A percentile compares a stretch with the other conserved stretches of the same genome.
Conservation (phyloP, 2,797 vertebrate genomes). For the Poecilia gillii region DNA sequence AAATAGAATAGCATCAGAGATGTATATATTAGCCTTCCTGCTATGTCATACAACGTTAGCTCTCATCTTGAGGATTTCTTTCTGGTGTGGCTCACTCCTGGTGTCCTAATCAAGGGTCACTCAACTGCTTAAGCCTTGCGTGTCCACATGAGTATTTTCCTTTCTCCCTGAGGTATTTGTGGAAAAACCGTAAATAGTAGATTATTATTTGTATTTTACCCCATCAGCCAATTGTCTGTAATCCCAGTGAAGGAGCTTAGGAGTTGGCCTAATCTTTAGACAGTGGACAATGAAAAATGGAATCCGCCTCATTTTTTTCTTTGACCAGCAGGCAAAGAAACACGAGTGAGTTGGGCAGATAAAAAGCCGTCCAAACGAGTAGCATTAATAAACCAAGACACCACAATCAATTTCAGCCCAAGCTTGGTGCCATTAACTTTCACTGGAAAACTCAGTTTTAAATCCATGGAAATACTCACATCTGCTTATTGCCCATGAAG, state of each 20-base stretch:
- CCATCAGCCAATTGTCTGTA: constrained; percentile 69
- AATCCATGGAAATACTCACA: constrained; percentile 17
- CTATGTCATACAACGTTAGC: constrained; percentile 37
- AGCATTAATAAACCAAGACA: constrained; percentile 54
- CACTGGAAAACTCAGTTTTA: constrained; percentile 23
- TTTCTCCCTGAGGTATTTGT: constrained; percentile 56
- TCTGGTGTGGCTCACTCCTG: constrained; percentile 34
- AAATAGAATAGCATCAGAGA: neutral
- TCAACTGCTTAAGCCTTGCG: constrained; percentile 48
- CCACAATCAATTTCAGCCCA: constrained; percentile 56
- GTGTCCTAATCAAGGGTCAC: constrained; percentile 37
- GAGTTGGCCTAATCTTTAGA: constrained; percentile 63
- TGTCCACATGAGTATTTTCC: constrained; percentile 56
- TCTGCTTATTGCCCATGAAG: neutral
- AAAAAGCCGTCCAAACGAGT: constrained; percentile 44
- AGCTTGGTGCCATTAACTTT: constrained; percentile 41
- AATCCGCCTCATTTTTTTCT: constrained; percentile 48
- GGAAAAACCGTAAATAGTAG: constrained; percentile 65
- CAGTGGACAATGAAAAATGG: constrained; percentile 49
- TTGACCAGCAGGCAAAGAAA: constrained; percentile 48
- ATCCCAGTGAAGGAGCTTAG: constrained; percentile 71
- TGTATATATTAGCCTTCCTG: constrained; percentile 35
- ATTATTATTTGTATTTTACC: constrained; percentile 66
- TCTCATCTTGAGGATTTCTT: constrained; percentile 53
- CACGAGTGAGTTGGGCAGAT: constrained; percentile 33